Evolutionary conservation across 2,797 vertebrate genomes (phyloP).

Genomic region (Lutjanus argentimaculatus): DNA sequence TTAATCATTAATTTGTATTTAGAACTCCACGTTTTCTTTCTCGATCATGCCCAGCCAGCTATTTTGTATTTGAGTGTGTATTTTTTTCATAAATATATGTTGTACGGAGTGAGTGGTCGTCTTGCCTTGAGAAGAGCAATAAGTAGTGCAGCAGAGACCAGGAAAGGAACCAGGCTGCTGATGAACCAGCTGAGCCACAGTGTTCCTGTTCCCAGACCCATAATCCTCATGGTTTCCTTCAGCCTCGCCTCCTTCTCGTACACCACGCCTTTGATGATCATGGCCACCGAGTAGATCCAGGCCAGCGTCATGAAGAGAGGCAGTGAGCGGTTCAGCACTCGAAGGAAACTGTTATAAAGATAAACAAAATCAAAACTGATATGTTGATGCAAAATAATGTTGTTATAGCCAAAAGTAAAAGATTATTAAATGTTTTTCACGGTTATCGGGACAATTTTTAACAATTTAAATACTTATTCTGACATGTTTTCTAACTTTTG

Average conservation of each 20-base stretch:
- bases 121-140: constrained; percentile 91
- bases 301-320: constrained; percentile 95
- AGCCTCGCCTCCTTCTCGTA: constrained; percentile 93
- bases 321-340: constrained; percentile 90
- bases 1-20: no score
- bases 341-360: constrained; percentile 88
- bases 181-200: constrained; percentile 96
- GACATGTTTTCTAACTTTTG: background rate
- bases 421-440: background rate
- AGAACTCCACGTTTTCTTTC: no score
- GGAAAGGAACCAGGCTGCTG: constrained; percentile 91
- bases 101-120: background rate
- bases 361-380: background rate
- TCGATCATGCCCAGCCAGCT: background rate
- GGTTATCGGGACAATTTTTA: background rate
- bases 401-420: no score
- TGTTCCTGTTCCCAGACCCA: constrained; percentile 89
- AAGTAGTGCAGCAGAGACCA: constrained; percentile 88
- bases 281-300: constrained; percentile 96
- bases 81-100: background rate
- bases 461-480: background rate
- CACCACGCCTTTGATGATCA: constrained; percentile 94
- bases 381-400: background rate
- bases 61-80: background rate
- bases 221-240: constrained; percentile 93